phyloP scores from a whole-genome alignment of 1,140 invertebrate genomes.

The Megalonaias nervosa region DNA sequence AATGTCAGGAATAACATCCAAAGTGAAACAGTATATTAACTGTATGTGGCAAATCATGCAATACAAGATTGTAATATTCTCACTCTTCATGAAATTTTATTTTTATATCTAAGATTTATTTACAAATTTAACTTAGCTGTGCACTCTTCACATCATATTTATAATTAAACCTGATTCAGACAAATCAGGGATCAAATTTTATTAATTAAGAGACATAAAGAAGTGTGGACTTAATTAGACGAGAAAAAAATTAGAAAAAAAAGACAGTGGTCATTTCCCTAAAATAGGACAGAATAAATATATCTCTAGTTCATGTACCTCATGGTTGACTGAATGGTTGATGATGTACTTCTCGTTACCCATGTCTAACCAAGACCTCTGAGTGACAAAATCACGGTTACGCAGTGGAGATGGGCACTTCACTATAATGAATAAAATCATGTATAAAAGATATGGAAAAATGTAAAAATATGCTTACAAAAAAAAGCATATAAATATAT shows the following conservation, averaged over 20 bases:
- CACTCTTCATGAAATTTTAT: too few species aligned
- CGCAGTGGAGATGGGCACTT: conserved; percentile 88
- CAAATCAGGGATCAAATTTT: too few species aligned
- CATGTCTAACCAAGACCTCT: conserved; percentile 91
- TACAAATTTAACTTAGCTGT: too few species aligned
- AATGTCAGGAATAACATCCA: too few species aligned
- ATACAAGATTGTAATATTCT: too few species aligned
- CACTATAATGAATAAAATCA: conserved; percentile 75
- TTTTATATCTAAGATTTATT: too few species aligned
- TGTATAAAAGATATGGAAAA: neutral
- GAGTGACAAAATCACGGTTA: conserved; percentile 91
- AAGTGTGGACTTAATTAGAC: neutral
- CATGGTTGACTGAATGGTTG: conserved; percentile 92
- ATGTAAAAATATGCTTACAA: neutral
- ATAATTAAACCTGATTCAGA: too few species aligned
- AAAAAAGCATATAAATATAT: neutral
- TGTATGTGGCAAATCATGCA: too few species aligned
- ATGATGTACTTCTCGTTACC: conserved; percentile 88
- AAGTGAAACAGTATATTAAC: too few species aligned
- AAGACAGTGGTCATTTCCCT: too few species aligned
- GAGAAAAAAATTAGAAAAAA: neutral
- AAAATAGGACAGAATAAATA: too few species aligned
- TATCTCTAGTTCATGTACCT: conserved; percentile 67
- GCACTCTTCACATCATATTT: too few species aligned
- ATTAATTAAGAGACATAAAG: neutral